Evolutionary conservation across 2,113 vertebrate species (phyloP), one percentile per base, ranked within the genome.

Genomic region (Pangasianodon gigas): DNA sequence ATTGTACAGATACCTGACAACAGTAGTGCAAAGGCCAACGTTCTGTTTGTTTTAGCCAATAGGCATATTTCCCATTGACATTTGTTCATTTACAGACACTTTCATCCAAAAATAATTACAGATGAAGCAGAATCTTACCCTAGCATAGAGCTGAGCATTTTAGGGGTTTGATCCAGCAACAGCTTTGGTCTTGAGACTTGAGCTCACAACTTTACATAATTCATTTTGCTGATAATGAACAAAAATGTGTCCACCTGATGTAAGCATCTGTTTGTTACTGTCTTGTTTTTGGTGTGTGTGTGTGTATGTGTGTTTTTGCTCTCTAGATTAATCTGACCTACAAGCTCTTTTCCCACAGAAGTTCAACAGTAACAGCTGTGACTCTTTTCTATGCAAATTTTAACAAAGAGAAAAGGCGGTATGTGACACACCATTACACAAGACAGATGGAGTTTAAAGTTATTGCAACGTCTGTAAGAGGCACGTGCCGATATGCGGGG

Each of bases 271-370:
- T 91, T 87, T 84, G 24, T 44, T 41, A 48, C 56, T 71, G 54
- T 9, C 56, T 48, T 83, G 67, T 88, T 79, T 56, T 62, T 54
- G 52, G 71, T 75, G 52, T 87, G 75, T 87, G 81, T 84, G 82
- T 85, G 51, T 51, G 56, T 19, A 26, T 24, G 82, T 51, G 80
- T 75, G 24, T 81, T 60, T 79, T 32, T 56, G 71, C 24, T 16
- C 44, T 52, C 19, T 41, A 9, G 18, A 52, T 67, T 24, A 88
- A 65, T 54, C 62, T 88, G 87, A 84, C 87, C 79, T 56, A 56
- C 60, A 56, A 84, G 87, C 79, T 69, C 79, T 56, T 82, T 83
- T 14, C 48, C 48, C 2, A 54, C 46, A 67, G 37, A 82, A 54
- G 51, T 71, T 69, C 79, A 71, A 4, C 26, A 83, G 32, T 54